These are phyloP conservation scores for Pangasius sanitwongsei DNA, from an alignment of 2,797 vertebrate genomes.

Conservation along the genomic window DNA sequence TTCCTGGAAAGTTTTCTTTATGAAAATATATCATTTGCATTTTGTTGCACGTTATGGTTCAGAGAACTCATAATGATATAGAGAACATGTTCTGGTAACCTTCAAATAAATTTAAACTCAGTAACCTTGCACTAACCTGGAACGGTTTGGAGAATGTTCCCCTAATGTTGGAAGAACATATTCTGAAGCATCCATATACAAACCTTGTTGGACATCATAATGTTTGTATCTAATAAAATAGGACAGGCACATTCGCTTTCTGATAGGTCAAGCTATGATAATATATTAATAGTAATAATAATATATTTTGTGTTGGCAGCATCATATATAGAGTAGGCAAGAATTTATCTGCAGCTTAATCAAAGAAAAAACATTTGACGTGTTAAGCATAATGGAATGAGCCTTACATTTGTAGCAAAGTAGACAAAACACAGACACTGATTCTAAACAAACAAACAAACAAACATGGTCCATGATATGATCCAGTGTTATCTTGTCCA, in stretches of 20 bases:
- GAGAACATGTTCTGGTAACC: background rate
- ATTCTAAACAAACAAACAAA: background rate
- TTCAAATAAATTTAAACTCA: background rate
- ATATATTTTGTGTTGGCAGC: background rate
- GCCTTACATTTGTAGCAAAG: background rate
- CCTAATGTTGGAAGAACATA: background rate
- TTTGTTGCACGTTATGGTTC: background rate
- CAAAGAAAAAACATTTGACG: background rate
- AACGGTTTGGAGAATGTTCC: background rate
- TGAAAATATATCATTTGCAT: background rate
- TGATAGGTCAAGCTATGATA: no score
- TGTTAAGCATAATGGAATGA: background rate
- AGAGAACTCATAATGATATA: background rate
- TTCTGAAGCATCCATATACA: background rate
- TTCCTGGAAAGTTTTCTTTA: background rate
- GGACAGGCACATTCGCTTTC: background rate
- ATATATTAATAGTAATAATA: background rate
- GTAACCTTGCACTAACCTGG: background rate
- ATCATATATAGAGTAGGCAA: background rate
- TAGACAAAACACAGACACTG: background rate
- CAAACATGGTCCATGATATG: background rate
- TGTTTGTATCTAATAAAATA: background rate
- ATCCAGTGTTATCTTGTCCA: background rate
- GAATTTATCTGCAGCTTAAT: background rate
- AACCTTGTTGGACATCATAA: background rate